A percentile compares a stretch with the other conserved stretches of the same genome.
Evolutionary conservation across 2,797 vertebrate genomes (phyloP).

Genomic region (Malurus leucopterus): DNA sequence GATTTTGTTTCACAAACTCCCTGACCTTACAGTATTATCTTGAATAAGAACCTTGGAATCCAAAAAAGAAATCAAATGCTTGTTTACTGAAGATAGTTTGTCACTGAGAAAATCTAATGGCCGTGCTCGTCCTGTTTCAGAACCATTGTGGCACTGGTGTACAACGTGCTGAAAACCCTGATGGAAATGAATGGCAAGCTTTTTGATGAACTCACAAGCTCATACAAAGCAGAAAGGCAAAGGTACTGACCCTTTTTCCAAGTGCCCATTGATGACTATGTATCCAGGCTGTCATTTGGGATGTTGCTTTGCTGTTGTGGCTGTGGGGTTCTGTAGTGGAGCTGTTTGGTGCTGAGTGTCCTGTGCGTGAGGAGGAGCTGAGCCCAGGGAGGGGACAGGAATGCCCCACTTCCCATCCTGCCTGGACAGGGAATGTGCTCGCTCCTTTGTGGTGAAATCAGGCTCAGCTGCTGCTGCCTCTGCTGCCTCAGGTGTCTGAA

Average conservation of each 20-base stretch:
- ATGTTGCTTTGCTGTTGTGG: not conserved
- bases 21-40: not conserved
- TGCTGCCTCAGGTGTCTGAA: not conserved
- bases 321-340: not conserved
- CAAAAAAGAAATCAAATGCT: not conserved
- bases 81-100: not conserved
- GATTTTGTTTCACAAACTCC: not conserved
- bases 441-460: not conserved
- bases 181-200: conserved; percentile 98
- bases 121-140: conserved; percentile 65
- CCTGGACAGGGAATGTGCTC: not conserved
- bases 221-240: conserved; percentile 93
- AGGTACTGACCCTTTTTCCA: conserved; percentile 67
- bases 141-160: conserved; percentile 94
- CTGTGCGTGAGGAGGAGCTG: fast-evolving
- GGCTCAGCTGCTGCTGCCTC: not conserved
- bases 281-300: not conserved
- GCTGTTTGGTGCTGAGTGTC: not conserved
- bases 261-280: fast-evolving
- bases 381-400: fast-evolving
- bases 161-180: conserved; percentile 94
- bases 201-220: conserved; percentile 92
- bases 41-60: not conserved
- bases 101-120: not conserved
- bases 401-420: not conserved